phyloP scores from a whole-genome alignment of 1,140 invertebrate genomes.

The Macrosteles quadrilineatus region DNA sequence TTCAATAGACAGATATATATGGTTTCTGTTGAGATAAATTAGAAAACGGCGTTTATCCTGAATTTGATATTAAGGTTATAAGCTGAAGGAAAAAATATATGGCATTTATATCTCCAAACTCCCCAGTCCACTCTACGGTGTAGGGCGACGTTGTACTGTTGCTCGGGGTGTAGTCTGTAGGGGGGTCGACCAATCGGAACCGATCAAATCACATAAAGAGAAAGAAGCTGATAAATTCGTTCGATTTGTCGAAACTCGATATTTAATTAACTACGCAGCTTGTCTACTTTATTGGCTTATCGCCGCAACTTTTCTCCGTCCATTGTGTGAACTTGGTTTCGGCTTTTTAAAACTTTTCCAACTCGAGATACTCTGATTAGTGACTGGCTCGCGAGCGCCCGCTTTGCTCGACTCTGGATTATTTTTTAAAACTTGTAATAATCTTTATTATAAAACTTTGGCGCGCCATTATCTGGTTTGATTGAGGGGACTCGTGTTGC shows the following conservation, averaged over 20 bases:
- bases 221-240: not conserved
- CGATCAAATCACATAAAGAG: not conserved
- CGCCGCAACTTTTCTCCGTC: conserved; percentile 5
- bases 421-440: not conserved
- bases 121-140: no score
- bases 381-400: not conserved
- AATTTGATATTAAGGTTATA: no score
- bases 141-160: no score
- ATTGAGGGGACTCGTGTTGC: not conserved
- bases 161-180: no score
- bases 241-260: not conserved
- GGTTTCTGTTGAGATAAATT: no score
- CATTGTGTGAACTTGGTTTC: conserved; percentile 9
- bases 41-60: no score
- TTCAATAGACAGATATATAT: no score
- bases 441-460: conserved; percentile 1
- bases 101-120: no score
- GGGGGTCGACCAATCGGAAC: conserved; percentile 7
- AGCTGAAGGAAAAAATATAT: no score
- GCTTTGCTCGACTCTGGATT: not conserved
- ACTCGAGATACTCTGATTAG: conserved; percentile 4
- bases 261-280: conserved; percentile 9
- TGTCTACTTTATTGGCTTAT: conserved; percentile 6
- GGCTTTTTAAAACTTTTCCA: not conserved
- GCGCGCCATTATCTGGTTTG: not conserved